A percentile compares a stretch with the other conserved stretches of the same genome.
These are phyloP conservation scores for Ditula angustiorana DNA, from an alignment of 2,888 invertebrate species.

Conservation along the genomic window DNA sequence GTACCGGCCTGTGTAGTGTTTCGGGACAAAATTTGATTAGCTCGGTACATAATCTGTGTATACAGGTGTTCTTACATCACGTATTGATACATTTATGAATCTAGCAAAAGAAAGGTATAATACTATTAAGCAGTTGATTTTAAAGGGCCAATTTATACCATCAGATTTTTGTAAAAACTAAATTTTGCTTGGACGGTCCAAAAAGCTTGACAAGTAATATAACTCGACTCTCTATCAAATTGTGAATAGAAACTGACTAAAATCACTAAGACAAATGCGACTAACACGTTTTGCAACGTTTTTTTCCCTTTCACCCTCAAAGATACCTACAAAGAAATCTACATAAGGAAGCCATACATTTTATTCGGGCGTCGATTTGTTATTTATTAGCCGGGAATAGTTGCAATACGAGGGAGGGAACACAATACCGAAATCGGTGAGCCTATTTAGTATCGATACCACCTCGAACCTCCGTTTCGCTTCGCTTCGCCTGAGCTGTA, in stretches of 20 bases:
- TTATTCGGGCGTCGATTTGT: conserved; percentile 83
- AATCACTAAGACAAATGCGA: conserved; percentile 30
- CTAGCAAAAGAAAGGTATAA: too few relatives aligned
- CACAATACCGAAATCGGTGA: conserved; percentile 80
- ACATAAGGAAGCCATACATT: conserved; percentile 77
- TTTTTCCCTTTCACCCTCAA: conserved; percentile 57
- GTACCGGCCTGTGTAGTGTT: conserved; percentile 57
- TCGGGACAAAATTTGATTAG: conserved; percentile 60
- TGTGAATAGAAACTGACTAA: not conserved
- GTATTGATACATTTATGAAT: too few relatives aligned
- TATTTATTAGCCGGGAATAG: conserved; percentile 84
- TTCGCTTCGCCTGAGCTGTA: conserved; percentile 64
- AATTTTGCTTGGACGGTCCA: too few relatives aligned
- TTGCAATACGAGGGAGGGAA: conserved; percentile 78
- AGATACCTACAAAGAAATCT: conserved; percentile 61
- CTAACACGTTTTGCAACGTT: conserved; percentile 43
- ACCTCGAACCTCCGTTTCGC: conserved; percentile 71
- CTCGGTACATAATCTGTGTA: conserved; percentile 46
- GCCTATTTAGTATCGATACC: conserved; percentile 80
- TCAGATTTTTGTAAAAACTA: too few relatives aligned
- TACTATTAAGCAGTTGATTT: too few relatives aligned
- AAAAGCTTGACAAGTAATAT: too few relatives aligned
- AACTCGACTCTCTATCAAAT: too few relatives aligned
- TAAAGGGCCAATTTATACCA: too few relatives aligned
- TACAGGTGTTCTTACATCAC: not conserved